Percentiles rank a stretch among this genome's conserved stretches.
Conservation (phyloP, 2,888 invertebrate genomes). For the Gortyna flavago region DNA sequence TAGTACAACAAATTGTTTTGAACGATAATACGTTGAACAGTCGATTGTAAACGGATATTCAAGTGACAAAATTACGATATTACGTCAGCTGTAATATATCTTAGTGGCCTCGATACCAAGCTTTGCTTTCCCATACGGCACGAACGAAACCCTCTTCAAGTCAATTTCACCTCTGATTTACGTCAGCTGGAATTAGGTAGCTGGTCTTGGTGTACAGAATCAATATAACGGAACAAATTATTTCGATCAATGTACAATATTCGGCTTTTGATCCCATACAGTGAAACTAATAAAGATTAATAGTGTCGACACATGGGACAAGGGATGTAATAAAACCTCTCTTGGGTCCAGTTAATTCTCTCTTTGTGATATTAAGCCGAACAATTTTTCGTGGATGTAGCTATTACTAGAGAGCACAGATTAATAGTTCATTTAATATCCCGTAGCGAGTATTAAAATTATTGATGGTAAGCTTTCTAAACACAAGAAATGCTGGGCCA, state of each 20-base stretch:
- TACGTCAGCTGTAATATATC: constrained; percentile 20
- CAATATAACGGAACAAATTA: constrained; percentile 40
- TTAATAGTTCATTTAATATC: constrained; percentile 55
- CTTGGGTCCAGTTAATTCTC: constrained; percentile 72
- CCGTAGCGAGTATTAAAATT: constrained; percentile 49
- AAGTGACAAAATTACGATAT: constrained; percentile 47
- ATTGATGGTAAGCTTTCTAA: constrained; percentile 37
- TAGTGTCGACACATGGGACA: constrained; percentile 68
- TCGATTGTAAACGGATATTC: constrained; percentile 32
- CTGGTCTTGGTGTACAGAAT: constrained; percentile 24
- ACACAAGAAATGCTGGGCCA: constrained; percentile 16
- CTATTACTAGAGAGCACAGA: constrained; percentile 41
- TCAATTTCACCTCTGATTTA: constrained; percentile 41
- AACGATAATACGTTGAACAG: constrained; percentile 36
- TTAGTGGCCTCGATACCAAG: constrained; percentile 29
- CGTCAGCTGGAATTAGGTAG: constrained; percentile 13
- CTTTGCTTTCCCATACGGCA: constrained; percentile 31
- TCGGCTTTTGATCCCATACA: constrained; percentile 47
- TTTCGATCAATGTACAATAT: constrained; percentile 44
- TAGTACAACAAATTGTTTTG: constrained; percentile 4
- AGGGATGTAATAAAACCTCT: constrained; percentile 72
- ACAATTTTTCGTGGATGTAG: constrained; percentile 56
- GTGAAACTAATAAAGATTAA: constrained; percentile 78
- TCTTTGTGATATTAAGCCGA: constrained; percentile 66
- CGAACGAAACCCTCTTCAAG: constrained; percentile 22